phyloP scores from a whole-genome alignment of 2,797 vertebrate genomes.

The Pteronotus mesoamericanus region DNA sequence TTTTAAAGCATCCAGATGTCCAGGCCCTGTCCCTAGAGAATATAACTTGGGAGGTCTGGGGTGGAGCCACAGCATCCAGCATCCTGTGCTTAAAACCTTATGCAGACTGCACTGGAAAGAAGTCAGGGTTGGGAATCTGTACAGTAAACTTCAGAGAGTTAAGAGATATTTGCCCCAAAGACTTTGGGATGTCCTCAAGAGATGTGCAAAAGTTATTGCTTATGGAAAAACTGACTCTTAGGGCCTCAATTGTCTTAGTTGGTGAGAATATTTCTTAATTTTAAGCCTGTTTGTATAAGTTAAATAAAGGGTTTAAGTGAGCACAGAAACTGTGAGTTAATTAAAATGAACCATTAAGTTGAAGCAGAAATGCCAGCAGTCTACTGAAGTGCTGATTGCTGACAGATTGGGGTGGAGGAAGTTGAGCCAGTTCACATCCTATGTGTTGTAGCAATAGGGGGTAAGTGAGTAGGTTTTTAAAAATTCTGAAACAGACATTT shows the following conservation, averaged over 20 bases:
- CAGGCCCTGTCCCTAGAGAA: not conserved
- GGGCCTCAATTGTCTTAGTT: slow-evolving; percentile 40
- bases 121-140: not conserved
- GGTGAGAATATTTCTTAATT: slow-evolving; percentile 47
- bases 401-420: slow-evolving; percentile 12
- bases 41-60: not conserved
- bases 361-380: slow-evolving; percentile 41
- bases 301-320: slow-evolving; percentile 36
- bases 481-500: slow-evolving; percentile 39
- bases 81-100: not conserved
- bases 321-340: slow-evolving; percentile 29
- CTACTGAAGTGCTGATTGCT: slow-evolving; percentile 38
- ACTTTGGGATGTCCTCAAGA: not conserved
- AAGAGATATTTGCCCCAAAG: not conserved
- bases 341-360: slow-evolving; percentile 54
- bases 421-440: slow-evolving; percentile 39
- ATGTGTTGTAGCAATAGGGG: slow-evolving; percentile 10
- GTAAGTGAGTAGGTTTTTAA: slow-evolving; percentile 54
- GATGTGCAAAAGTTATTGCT: not conserved
- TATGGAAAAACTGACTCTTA: slow-evolving; percentile 48
- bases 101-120: not conserved
- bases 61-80: not conserved
- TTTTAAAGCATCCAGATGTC: not conserved
- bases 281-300: slow-evolving; percentile 6
- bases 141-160: not conserved